A percentile compares a stretch with the other conserved stretches of the same genome.
phyloP scores from a whole-genome alignment of 2,113 vertebrate genomes.

The Labrus mixtus region DNA sequence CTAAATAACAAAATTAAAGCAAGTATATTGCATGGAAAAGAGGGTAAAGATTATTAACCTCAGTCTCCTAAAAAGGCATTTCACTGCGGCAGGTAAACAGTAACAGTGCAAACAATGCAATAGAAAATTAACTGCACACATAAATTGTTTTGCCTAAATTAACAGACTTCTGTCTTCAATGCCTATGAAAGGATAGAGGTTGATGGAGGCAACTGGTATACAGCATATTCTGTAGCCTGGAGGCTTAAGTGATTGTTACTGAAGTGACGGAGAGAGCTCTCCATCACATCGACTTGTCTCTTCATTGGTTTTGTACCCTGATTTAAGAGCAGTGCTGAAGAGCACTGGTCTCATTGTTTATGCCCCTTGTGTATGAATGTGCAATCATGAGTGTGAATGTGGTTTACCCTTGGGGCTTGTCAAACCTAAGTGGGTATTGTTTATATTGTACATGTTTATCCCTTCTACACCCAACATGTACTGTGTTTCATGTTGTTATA shows the following conservation, averaged over 20 bases:
- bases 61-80: too few relatives aligned
- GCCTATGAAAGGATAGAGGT: neutral
- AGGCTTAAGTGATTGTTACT: slow-evolving; percentile 7
- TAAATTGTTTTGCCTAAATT: neutral
- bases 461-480: neutral
- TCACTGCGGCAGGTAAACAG: too few relatives aligned
- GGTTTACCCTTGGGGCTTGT: neutral
- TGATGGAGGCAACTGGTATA: neutral
- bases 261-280: slow-evolving; percentile 20
- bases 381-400: neutral
- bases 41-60: too few relatives aligned
- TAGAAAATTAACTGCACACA: too few relatives aligned
- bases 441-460: neutral
- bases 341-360: neutral
- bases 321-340: neutral
- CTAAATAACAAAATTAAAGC: too few relatives aligned
- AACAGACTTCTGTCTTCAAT: neutral
- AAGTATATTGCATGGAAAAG: too few relatives aligned
- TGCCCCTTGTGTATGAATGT: neutral
- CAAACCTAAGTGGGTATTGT: neutral
- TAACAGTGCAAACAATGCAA: too few relatives aligned
- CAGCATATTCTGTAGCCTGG: neutral
- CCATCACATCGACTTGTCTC: neutral
- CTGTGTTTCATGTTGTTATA: neutral
- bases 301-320: neutral